Conservation (phyloP, 2,888 invertebrate genomes). For the Rotaria socialis region DNA sequence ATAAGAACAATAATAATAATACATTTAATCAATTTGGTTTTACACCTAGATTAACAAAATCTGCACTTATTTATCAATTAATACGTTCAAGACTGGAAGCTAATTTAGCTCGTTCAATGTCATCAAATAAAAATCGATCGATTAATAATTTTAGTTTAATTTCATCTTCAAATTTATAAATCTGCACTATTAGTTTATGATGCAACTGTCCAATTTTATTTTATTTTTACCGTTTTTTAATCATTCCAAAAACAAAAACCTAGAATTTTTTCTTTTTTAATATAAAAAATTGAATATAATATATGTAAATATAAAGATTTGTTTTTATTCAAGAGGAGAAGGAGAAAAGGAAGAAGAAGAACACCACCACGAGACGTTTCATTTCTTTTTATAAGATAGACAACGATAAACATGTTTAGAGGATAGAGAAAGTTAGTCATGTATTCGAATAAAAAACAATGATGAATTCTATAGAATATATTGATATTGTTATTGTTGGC, state of each 20-base stretch:
- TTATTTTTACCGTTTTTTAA: too few relatives aligned
- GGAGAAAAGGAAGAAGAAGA: too few relatives aligned
- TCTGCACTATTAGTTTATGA: neutral
- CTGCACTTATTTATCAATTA: constrained; percentile 14
- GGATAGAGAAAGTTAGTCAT: too few relatives aligned
- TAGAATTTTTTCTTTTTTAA: too few relatives aligned
- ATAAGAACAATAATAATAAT: neutral
- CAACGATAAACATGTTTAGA: too few relatives aligned
- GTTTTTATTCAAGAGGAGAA: too few relatives aligned
- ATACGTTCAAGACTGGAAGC: constrained; percentile 20
- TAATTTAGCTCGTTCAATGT: constrained; percentile 2
- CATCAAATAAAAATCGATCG: neutral
- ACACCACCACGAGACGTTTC: too few relatives aligned
- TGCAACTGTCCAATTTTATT: neutral
- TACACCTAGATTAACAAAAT: neutral
- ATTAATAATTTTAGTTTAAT: neutral
- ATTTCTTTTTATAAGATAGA: too few relatives aligned
- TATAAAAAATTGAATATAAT: too few relatives aligned
- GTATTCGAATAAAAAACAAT: too few relatives aligned
- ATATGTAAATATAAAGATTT: too few relatives aligned
- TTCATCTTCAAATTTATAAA: neutral
- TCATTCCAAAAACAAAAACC: too few relatives aligned
- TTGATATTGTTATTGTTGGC: neutral
- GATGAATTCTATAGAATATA: neutral
- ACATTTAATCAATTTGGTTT: neutral